Evolutionary conservation across 37 sponge, comb jelly and placozoan species (phyloP).

Genomic region (Petrosia ficiformis): DNA sequence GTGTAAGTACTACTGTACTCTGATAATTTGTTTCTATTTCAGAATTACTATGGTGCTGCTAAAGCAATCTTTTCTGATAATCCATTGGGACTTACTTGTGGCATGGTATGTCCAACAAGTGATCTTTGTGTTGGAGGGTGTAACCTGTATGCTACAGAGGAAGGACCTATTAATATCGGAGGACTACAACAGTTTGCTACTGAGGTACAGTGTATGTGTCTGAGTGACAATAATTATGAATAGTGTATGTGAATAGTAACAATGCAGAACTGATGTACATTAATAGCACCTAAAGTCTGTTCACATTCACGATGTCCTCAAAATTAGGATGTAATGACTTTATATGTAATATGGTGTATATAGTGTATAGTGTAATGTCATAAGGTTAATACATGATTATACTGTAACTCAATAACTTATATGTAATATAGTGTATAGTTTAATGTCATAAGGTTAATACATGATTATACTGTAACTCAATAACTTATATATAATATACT

Average conservation of each 20-base stretch:
- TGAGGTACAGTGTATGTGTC: slow-evolving; percentile 53
- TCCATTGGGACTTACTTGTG: slow-evolving; percentile 95
- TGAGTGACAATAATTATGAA: not conserved
- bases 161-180: slow-evolving; percentile 96
- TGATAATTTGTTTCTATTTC: not conserved
- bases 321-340: too few species aligned
- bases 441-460: too few species aligned
- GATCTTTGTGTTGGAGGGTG: slow-evolving; percentile 97
- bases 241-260: slow-evolving; percentile 5
- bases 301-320: too few species aligned
- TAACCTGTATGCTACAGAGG: slow-evolving; percentile 92
- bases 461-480: too few species aligned
- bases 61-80: slow-evolving; percentile 96
- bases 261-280: not conserved
- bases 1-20: not conserved
- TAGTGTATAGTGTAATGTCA: too few species aligned
- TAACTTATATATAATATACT: too few species aligned
- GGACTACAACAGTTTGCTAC: slow-evolving; percentile 98
- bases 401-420: too few species aligned
- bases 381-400: too few species aligned
- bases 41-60: slow-evolving; percentile 95
- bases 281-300: too few species aligned
- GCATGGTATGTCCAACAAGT: slow-evolving; percentile 97
- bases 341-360: too few species aligned
- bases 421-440: too few species aligned